Evolutionary conservation across 2,797 vertebrate genomes (phyloP).

Genomic region (Ara ararauna): DNA sequence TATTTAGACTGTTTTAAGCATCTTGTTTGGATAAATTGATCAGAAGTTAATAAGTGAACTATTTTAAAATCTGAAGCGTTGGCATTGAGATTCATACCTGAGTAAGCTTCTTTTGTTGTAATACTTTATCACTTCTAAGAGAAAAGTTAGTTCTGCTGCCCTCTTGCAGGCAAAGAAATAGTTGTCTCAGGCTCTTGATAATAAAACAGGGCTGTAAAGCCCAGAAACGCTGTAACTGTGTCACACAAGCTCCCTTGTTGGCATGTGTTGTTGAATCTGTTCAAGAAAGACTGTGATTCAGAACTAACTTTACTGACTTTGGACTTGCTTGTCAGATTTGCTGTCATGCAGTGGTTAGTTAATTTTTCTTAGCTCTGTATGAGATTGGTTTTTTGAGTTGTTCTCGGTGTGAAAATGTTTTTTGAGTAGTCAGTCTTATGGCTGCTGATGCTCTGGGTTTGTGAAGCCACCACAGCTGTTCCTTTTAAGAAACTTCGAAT

Average conservation of each 20-base stretch:
- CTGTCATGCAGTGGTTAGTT: background rate
- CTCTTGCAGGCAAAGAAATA: background rate
- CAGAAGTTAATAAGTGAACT: background rate
- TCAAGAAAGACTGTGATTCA: background rate
- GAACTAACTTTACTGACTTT: background rate
- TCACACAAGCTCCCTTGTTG: background rate
- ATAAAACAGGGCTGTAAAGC: background rate
- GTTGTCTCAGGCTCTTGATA: background rate
- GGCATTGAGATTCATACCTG: background rate
- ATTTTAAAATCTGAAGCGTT: background rate
- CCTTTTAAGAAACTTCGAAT: background rate
- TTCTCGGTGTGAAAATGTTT: background rate
- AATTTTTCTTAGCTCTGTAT: background rate
- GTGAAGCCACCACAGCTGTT: background rate
- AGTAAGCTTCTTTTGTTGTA: background rate
- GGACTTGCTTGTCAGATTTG: background rate
- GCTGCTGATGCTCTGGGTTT: background rate
- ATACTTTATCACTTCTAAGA: background rate
- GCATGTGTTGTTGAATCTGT: background rate
- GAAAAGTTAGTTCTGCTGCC: background rate
- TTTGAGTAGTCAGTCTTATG: background rate
- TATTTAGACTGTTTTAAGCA: background rate
- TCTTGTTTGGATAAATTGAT: background rate
- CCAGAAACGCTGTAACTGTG: background rate
- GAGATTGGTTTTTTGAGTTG: background rate